Base-by-base conservation (phyloP, 2,888 invertebrate species). In the Chouioia cunea region DNA sequence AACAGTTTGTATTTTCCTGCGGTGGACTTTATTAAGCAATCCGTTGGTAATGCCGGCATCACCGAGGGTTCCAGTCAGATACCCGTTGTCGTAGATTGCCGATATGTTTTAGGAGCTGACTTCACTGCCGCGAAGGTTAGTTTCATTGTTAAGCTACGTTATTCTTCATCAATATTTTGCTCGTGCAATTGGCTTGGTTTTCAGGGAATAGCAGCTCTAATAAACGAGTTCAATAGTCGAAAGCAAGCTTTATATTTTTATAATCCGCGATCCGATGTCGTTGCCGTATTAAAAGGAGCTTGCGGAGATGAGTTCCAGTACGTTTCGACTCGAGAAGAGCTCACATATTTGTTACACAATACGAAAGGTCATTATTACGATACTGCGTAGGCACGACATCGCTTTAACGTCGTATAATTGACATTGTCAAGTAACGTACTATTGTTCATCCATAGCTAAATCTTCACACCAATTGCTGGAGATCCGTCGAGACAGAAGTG, bases 1-100 rank as follows among this genome's bases (percentile, higher is more conserved):
- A 93, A 94, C 77, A 94, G 93, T 77, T 85, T 93, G 0, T 94
- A 94, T 82, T 95, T 95, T 83, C 94, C 94, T 0, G 93, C 94
- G 0, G 91, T 94, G 18, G 94, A 95, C 81, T 94, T 94, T 85
- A 92, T 95, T 62, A 89, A 93, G 72, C 90, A 91, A 50, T 92
- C 91, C 71, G 91, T 95, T n/a, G 92, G 91, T 50, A 90, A 92
- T 78, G 93, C 92, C 0, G 90, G 91, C 0, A 88, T 89, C 72
- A 90, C 90, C 71, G 90, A 92, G 77, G 94, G 93, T 46, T 90
- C 90, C 74, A 88, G 88, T 77, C 90, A 91, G 80, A 87, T 93
- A 77, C 94, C 95, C 0, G 92, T 95, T 0, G 92, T 95, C 8
- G 89, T 95, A 8, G 95, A 95, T 83, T 95, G 94, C 80, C 87